Base-by-base conservation (phyloP, 2,888 invertebrate species). In the Agrilus cyanescens region DNA sequence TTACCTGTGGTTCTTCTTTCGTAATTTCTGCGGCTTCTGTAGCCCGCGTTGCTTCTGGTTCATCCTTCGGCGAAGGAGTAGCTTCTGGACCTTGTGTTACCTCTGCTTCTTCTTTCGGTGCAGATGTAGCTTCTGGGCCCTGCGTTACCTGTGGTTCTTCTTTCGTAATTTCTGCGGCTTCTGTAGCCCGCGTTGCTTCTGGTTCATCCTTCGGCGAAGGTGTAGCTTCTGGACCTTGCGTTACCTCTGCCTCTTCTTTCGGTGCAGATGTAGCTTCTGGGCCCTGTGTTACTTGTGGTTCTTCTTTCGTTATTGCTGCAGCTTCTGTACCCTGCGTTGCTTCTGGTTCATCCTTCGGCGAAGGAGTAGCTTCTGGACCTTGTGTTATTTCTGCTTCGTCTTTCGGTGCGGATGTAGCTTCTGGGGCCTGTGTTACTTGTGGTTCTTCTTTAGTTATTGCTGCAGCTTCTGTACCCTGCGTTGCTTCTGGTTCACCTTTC, bases 81-180 rank as follows among this genome's bases (percentile, higher is more conserved):
- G 2, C 50, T 41, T 50, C 47, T 34, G 47, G 40, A 32, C 35
- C 44, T 40, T 47, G 40, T 2, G 48, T 44, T 30, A 43, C 44
- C 25, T 38, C 13, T 29, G 41, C 42, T 46, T 37, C 32, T 35
- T 48, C 46, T 12, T 38, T 38, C 31, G 40, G 12, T 41, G 43
- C 38, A 41, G 41, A 39, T 34, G 35, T 12, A 14, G 12, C 7
- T 14, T 14, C 33, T 33, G 12, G 13, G 2, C 5, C 12, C 12
- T 13, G 4, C 6, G 13, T 32, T 32, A 12, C 32, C 4, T n/a
- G 8, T 30, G 31, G 31, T 12, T 8, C 12, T 30, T 30, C 18
- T 4, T 31, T 14, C 12, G 35, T 37, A 14, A 20, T 36, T 46
- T 47, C 44, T 14, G 46, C 43, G 33, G 49, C 50, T 40, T 50